A percentile compares a stretch with the other conserved stretches of the same genome.
Conservation (phyloP, 2,888 invertebrate genomes). For the Chloroclysta siterata region DNA sequence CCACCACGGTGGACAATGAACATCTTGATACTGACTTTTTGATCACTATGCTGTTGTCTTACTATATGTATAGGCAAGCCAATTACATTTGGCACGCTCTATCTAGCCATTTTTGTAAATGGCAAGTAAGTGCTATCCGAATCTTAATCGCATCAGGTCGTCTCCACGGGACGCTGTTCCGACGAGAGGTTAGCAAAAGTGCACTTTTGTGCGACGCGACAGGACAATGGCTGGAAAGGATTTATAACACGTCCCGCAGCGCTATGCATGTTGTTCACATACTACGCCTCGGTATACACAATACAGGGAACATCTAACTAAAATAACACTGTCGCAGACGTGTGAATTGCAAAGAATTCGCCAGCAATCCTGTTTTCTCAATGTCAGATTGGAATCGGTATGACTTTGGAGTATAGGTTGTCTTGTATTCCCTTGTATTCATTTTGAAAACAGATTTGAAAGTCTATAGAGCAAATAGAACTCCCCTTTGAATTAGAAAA, state of each 20-base stretch:
- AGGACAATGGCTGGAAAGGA: constrained; percentile 71
- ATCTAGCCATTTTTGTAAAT: neutral
- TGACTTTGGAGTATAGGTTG: neutral
- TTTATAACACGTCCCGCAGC: constrained; percentile 70
- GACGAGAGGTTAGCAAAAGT: constrained; percentile 54
- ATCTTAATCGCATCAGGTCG: constrained; percentile 39
- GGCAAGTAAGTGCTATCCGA: constrained; percentile 17
- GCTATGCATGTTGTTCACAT: constrained; percentile 44
- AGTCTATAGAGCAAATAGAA: too few species aligned
- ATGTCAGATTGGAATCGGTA: neutral
- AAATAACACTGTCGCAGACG: constrained; percentile 23
- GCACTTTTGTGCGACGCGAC: constrained; percentile 63
- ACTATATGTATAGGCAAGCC: too few species aligned
- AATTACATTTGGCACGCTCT: neutral
- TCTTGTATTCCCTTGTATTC: too few species aligned
- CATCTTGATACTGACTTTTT: too few species aligned
- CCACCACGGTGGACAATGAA: too few species aligned
- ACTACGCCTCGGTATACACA: constrained; percentile 30
- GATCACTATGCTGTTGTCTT: neutral
- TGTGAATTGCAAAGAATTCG: constrained; percentile 31
- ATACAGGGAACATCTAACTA: constrained; percentile 25
- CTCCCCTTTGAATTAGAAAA: too few species aligned
- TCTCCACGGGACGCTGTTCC: constrained; percentile 54
- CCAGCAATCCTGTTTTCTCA: constrained; percentile 13
- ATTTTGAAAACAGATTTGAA: too few species aligned